Evolutionary conservation across 1,140 invertebrate species (phyloP), one percentile per base, ranked within the genome.

Genomic region (Drosophila mojavensis): DNA sequence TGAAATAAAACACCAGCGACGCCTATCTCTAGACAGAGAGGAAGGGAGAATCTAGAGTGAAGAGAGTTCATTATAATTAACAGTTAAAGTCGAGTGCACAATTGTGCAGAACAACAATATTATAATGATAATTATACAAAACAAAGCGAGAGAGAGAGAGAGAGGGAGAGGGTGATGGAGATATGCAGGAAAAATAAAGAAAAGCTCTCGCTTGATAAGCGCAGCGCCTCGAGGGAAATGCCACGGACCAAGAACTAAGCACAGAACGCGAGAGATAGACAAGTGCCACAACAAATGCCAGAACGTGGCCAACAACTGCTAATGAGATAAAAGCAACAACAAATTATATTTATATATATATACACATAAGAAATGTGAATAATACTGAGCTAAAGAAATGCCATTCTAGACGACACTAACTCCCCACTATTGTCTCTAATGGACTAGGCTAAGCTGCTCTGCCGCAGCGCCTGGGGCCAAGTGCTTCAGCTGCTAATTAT

Each of bases 401-500:
- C 9, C 33, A 33, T 33, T 33, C 33, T 7, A 9, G 9, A 33
- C 33, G 43, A 17, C 43, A 45, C 43, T 47, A 47, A 20, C 43
- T 47, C 43, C 43, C n/a, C 43, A 47, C 43, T 47, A 47, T 47
- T 47, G 43, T 20, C 43, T 47, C 43, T 1, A 39, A 63, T 30
- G 9, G 15, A 33, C 36, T 39, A 30, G 5, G 28, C 28, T 6
- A 39, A 39, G 36, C 36, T 13, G 36, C 1, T 39, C 58, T 80
- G 65, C 73, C 83, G 83, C 83, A 88, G 64, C 59, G 83, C 83
- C 77, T 11, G 41, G 2, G 50, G 83, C 73, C 20, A 59, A 53
- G 62, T 70, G 81, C 68, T 70, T 64, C 75, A 75, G 71, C 54
- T 80, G 84, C 83, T 88, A 88, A 88, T 88, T 88, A 88, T 83